Evolutionary conservation across 2,888 invertebrate genomes (phyloP).

Genomic region (Biston betularia): DNA sequence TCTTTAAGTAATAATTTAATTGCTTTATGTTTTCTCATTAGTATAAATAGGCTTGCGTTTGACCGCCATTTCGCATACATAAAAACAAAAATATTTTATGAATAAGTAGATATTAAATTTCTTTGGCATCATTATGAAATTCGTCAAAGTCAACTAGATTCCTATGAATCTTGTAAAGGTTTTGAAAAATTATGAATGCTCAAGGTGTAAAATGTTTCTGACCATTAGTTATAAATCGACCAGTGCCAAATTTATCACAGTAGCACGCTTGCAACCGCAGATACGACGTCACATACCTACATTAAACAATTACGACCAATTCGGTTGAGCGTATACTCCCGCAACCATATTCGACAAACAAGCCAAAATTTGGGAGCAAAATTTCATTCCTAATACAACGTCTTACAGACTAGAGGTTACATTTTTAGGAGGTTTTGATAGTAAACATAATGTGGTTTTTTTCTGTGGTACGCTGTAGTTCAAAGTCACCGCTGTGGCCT

Average conservation of each 20-base stretch:
- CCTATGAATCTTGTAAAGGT: too few species aligned
- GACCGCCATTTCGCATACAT: too few species aligned
- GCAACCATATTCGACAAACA: slow-evolving; percentile 51
- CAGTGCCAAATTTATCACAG: slow-evolving; percentile 36
- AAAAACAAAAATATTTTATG: too few species aligned
- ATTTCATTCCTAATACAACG: slow-evolving; percentile 5
- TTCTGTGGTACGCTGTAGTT: slow-evolving; percentile 49
- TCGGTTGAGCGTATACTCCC: slow-evolving; percentile 53
- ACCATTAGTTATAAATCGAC: slow-evolving; percentile 50
- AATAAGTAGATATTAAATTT: too few species aligned
- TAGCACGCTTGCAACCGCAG: slow-evolving; percentile 21
- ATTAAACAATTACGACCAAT: slow-evolving; percentile 79
- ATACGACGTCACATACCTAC: slow-evolving; percentile 56
- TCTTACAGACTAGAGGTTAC: not conserved
- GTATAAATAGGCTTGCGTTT: too few species aligned
- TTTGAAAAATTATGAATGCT: too few species aligned
- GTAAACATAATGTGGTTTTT: slow-evolving; percentile 23
- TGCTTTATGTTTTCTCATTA: too few species aligned
- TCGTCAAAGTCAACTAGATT: too few species aligned
- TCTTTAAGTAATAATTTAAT: too few species aligned
- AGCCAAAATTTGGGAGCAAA: slow-evolving; percentile 10
- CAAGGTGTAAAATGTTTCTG: slow-evolving; percentile 34
- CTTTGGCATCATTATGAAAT: too few species aligned
- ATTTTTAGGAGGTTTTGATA: not conserved
- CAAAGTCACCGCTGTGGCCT: slow-evolving; percentile 73